Conservation (phyloP, 2,113 vertebrate species). For the Anhinga rufa region DNA sequence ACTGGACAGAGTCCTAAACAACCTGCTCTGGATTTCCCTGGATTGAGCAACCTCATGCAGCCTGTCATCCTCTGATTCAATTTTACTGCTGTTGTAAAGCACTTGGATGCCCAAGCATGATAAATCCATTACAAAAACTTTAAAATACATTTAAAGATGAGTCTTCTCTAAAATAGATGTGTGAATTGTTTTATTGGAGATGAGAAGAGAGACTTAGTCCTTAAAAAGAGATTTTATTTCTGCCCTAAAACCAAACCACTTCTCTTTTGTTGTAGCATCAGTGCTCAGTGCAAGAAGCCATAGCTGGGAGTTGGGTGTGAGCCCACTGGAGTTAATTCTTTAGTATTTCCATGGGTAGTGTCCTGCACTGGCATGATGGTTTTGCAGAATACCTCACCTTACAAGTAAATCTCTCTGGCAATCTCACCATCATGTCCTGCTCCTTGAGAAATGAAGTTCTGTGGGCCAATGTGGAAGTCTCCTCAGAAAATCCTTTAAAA, state of each 20-base stretch:
- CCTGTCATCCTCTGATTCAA: background rate
- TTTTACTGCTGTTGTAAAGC: background rate
- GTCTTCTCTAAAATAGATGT: background rate
- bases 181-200: background rate
- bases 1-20: background rate
- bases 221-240: background rate
- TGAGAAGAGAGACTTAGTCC: background rate
- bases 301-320: background rate
- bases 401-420: background rate
- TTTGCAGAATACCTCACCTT: background rate
- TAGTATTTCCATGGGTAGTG: background rate
- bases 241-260: background rate
- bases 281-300: background rate
- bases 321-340: background rate
- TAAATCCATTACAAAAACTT: background rate
- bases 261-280: background rate
- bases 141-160: background rate
- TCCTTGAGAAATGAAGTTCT: background rate
- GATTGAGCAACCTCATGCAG: background rate
- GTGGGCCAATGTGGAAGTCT: background rate
- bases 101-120: background rate
- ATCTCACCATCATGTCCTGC: accelerated
- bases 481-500: background rate
- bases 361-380: background rate
- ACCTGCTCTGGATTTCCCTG: background rate